Percentiles rank a stretch among this genome's conserved stretches.
Evolutionary conservation across 2,113 vertebrate species (phyloP).

Genomic region (Helogale parvula): DNA sequence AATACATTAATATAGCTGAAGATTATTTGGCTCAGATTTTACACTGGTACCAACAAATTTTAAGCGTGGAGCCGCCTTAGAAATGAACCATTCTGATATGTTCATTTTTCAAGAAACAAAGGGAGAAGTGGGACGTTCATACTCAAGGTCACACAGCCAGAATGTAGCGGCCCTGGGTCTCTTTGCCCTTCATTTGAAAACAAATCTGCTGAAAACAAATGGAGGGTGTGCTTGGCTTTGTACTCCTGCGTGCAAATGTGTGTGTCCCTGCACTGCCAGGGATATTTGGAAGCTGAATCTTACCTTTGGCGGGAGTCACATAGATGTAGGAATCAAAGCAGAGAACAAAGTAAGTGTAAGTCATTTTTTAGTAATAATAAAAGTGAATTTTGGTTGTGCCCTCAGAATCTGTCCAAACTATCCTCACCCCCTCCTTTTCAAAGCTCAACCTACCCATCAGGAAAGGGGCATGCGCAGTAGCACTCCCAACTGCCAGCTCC

Average conservation of each 20-base stretch:
- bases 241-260: no score
- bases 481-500: rapidly evolving
- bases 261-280: no score
- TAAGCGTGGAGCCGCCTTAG: not conserved
- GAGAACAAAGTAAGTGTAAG: not conserved
- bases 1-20: not conserved
- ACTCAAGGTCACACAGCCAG: not conserved
- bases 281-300: not conserved
- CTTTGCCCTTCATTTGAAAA: not conserved
- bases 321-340: not conserved
- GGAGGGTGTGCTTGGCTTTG: not conserved
- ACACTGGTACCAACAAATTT: not conserved
- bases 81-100: no score
- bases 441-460: not conserved
- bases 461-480: rapidly evolving
- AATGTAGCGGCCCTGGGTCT: not conserved
- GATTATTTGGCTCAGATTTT: not conserved
- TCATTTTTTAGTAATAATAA: not conserved
- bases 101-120: not conserved
- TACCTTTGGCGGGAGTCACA: rapidly evolving
- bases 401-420: not conserved
- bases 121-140: not conserved
- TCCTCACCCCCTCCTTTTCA: not conserved
- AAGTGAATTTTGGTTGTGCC: not conserved
- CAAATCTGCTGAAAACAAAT: not conserved